phyloP scores from a whole-genome alignment of 2,113 vertebrate genomes.

The Chlorodrepanis virens region DNA sequence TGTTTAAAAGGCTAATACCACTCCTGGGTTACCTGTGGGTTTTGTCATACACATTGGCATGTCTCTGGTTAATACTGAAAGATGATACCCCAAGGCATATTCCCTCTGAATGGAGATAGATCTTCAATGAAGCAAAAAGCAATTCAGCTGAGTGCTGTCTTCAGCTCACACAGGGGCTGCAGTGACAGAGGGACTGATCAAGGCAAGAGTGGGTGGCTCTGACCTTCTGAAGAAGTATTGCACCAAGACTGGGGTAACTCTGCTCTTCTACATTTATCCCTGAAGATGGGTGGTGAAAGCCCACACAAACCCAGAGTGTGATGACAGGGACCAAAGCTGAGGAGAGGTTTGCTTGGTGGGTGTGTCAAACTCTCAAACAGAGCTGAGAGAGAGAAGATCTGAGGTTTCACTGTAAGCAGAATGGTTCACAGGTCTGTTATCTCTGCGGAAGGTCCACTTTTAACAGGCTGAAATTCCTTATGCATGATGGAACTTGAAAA shows the following conservation, averaged over 20 bases:
- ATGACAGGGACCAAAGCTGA: not conserved
- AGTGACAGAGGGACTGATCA: not conserved
- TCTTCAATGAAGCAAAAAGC: not conserved
- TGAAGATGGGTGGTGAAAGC: not conserved
- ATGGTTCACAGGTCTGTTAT: not conserved
- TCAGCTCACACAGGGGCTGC: not conserved
- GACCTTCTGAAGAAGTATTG: not conserved
- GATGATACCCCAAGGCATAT: not conserved
- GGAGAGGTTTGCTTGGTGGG: not conserved
- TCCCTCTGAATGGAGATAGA: not conserved
- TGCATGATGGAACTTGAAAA: not conserved
- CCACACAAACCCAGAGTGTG: rapidly evolving
- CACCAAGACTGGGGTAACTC: not conserved
- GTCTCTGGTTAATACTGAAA: not conserved
- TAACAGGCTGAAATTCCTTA: not conserved
- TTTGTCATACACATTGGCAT: not conserved
- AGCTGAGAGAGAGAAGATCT: not conserved
- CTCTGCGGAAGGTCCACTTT: not conserved
- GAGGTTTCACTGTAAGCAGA: not conserved
- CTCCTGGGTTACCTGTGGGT: not conserved
- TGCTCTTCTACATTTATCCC: not conserved
- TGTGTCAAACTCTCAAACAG: not conserved
- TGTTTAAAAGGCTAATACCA: not conserved
- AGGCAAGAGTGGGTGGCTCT: not conserved
- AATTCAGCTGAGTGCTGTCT: not conserved